Conservation (phyloP, 2,113 vertebrate genomes). For the Eulacestoma nigropectus region DNA sequence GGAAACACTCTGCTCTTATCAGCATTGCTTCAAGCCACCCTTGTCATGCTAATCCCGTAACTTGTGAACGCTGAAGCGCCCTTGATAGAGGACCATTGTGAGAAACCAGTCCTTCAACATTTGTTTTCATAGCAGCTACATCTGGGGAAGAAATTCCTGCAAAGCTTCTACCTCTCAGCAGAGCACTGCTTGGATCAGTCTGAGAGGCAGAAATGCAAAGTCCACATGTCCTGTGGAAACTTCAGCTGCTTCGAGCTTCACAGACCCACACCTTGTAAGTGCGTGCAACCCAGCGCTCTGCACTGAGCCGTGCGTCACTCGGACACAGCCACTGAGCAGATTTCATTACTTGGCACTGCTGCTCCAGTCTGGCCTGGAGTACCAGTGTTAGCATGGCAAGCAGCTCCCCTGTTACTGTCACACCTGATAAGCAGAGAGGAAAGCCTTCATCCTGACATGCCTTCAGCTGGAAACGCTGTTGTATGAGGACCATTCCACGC, state of each 20-base stretch:
- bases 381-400: neutral
- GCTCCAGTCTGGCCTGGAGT: neutral
- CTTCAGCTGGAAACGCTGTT: rapidly evolving
- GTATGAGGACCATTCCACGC: neutral
- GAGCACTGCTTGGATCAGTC: neutral
- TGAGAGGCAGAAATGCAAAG: neutral
- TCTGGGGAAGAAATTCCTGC: neutral
- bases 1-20: constrained; percentile 25
- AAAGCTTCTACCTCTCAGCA: neutral
- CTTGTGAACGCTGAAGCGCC: neutral
- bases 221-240: neutral
- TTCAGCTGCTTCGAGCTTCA: neutral
- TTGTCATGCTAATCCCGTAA: constrained; percentile 29
- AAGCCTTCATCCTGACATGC: neutral
- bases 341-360: neutral
- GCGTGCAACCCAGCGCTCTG: neutral
- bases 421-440: neutral
- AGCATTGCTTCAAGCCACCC: neutral
- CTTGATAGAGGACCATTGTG: neutral
- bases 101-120: neutral
- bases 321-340: neutral
- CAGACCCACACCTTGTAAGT: neutral
- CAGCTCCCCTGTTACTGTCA: neutral
- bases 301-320: rapidly evolving
- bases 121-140: constrained; percentile 22